phyloP scores from a whole-genome alignment of 2,888 invertebrate genomes.

The Cryptops parisi region DNA sequence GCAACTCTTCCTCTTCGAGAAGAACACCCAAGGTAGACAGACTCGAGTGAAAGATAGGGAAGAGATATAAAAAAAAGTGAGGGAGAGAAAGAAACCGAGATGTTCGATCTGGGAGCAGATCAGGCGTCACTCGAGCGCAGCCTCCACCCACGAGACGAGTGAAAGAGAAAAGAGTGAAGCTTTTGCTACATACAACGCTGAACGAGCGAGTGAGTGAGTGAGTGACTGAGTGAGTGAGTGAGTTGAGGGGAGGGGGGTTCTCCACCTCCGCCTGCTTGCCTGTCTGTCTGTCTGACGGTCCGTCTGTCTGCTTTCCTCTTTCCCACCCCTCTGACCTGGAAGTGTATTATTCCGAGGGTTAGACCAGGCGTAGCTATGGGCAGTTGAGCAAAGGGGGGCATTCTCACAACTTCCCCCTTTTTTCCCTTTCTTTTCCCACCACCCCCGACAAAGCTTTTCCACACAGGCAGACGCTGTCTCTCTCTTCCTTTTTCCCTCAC shows the following conservation, averaged over 20 bases:
- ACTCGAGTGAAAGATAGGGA: too few relatives aligned
- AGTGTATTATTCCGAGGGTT: background rate
- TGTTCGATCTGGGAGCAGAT: background rate
- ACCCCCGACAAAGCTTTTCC: too few relatives aligned
- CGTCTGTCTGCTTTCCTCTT: background rate
- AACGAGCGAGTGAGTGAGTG: too few relatives aligned
- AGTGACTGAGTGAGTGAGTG: too few relatives aligned
- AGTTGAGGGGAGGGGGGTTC: too few relatives aligned
- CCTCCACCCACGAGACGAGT: background rate
- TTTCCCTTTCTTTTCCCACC: background rate
- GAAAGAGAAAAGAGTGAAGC: background rate
- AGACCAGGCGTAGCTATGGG: background rate
- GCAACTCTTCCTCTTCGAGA: too few relatives aligned
- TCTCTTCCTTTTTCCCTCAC: too few relatives aligned
- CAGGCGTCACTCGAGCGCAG: background rate
- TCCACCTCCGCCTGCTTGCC: too few relatives aligned
- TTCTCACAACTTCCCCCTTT: background rate
- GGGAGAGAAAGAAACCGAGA: background rate
- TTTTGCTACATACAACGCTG: too few relatives aligned
- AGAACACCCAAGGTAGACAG: too few relatives aligned
- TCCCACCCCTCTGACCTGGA: background rate
- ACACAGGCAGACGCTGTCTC: too few relatives aligned
- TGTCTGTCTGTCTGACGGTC: background rate
- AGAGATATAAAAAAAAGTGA: background rate
- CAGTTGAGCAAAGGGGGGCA: background rate